Percentiles rank a stretch among this genome's conserved stretches.
These are phyloP conservation scores for Scaptomyza parva DNA, from an alignment of 2,888 invertebrate genomes.

Conservation along the genomic window DNA sequence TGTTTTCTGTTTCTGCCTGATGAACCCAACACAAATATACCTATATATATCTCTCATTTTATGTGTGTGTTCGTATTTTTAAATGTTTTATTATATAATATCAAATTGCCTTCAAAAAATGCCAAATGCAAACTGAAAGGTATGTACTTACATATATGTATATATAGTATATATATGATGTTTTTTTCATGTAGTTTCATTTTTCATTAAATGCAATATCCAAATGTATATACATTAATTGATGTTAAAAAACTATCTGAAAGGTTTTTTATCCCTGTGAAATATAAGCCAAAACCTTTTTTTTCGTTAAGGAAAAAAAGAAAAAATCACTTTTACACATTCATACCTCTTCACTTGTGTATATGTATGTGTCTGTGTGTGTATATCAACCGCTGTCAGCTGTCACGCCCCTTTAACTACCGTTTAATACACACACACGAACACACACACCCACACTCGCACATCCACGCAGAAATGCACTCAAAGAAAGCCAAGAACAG, in stretches of 20 bases:
- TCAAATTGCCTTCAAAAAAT: neutral
- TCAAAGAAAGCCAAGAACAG: constrained; percentile 38
- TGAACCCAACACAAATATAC: constrained; percentile 28
- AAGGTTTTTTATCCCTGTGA: too few species aligned
- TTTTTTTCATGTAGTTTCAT: constrained; percentile 13
- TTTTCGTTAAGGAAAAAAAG: neutral
- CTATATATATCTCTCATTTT: constrained; percentile 14
- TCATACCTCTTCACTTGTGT: neutral
- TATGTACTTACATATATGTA: constrained; percentile 44
- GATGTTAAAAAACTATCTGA: neutral
- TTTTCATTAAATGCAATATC: neutral
- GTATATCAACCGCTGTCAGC: constrained; percentile 25
- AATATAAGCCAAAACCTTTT: too few species aligned
- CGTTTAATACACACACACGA: neutral
- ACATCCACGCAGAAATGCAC: constrained; percentile 43
- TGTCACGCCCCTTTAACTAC: constrained; percentile 43
- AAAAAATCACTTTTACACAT: constrained; percentile 30
- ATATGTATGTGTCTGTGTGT: neutral
- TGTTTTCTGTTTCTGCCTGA: constrained; percentile 42
- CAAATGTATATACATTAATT: neutral
- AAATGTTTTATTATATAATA: constrained; percentile 23
- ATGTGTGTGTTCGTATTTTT: constrained; percentile 31
- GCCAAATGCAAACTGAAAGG: constrained; percentile 43
- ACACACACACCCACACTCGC: neutral
- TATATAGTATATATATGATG: too few species aligned